Evolutionary conservation across 2,797 vertebrate species (phyloP), one percentile per base, ranked within the genome.

Genomic region (Echeneis naucrates): DNA sequence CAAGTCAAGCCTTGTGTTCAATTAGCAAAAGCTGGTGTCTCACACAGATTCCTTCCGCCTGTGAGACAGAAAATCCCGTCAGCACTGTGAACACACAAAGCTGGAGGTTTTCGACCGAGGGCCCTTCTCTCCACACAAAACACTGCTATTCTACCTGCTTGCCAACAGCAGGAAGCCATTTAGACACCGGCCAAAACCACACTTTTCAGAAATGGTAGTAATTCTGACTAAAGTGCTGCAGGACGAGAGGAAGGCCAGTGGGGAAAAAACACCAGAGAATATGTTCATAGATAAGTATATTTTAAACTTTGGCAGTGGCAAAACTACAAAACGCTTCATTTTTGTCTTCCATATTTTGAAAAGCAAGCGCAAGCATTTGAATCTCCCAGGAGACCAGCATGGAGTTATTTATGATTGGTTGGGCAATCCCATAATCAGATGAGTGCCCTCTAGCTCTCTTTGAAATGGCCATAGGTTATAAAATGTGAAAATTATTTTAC

Each of bases 1-100:
- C 54, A 16, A 77, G 79, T 77, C 81, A 55, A 79, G 79, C 77
- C 72, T 16, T 42, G 68, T n/a, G 68, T 86, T 91, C 82, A 89
- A 90, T 90, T 88, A 88, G 80, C 75, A 66, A 69, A 45, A 69
- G 81, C 82, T 79, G 33, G 70, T 74, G 81, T 89, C 78, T 86
- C 81, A 71, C 75, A 74, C 54, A 47, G 38, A 77, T 56, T 74
- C 67, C 51, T 44, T 62, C 69, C 27, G 76, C 55, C 57, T 37
- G 48, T 45, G 62, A 72, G 77, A 50, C 63, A 75, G 78, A 69
- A 72, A 76, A 81, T 74, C 55, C 52, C 79, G 73, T 55, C 80
- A 80, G 80, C 65, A 54, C 10, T 60, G 75, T 58, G 67, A 82
- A 72, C 54, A 70, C 56, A 56, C 42, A 67, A 45, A 65, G 55